These are phyloP conservation scores for Leptatherina wallacei DNA, from an alignment of 2,797 vertebrate genomes.

Conservation along the genomic window DNA sequence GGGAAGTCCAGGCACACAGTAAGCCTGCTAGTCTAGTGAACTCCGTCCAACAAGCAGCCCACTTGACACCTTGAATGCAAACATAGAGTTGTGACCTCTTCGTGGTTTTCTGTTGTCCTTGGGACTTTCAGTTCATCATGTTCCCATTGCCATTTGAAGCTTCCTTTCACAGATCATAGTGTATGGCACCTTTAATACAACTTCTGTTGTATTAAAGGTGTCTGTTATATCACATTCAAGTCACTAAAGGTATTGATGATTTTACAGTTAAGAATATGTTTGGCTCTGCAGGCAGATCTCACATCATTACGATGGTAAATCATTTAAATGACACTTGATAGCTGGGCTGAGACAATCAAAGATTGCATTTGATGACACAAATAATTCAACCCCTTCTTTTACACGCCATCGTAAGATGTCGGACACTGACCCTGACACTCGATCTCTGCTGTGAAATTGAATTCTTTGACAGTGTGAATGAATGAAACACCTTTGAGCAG, in stretches of 20 bases:
- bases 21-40: too few species aligned
- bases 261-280: conserved; percentile 49
- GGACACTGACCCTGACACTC: conserved; percentile 62
- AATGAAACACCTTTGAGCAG: conserved; percentile 64
- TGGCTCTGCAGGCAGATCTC: conserved; percentile 51
- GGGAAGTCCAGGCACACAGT: too few species aligned
- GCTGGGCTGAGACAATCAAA: conserved; percentile 54
- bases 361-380: conserved; percentile 59
- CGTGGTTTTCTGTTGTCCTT: conserved; percentile 42
- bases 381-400: conserved; percentile 54
- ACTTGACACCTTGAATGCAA: conserved; percentile 22
- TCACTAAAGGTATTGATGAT: conserved; percentile 56
- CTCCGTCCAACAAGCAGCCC: too few species aligned
- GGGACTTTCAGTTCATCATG: conserved; percentile 36
- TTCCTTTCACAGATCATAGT: conserved; percentile 45
- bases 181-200: conserved; percentile 39
- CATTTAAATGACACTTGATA: conserved; percentile 60
- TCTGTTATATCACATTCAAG: conserved; percentile 54
- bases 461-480: conserved; percentile 85
- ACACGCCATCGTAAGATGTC: conserved; percentile 64
- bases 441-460: conserved; percentile 85
- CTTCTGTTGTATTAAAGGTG: neutral
- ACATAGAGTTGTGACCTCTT: conserved; percentile 24
- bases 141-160: conserved; percentile 30
- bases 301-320: conserved; percentile 67